These are phyloP conservation scores for Sussaba pulchella DNA, from an alignment of 2,888 invertebrate genomes.

Conservation along the genomic window DNA sequence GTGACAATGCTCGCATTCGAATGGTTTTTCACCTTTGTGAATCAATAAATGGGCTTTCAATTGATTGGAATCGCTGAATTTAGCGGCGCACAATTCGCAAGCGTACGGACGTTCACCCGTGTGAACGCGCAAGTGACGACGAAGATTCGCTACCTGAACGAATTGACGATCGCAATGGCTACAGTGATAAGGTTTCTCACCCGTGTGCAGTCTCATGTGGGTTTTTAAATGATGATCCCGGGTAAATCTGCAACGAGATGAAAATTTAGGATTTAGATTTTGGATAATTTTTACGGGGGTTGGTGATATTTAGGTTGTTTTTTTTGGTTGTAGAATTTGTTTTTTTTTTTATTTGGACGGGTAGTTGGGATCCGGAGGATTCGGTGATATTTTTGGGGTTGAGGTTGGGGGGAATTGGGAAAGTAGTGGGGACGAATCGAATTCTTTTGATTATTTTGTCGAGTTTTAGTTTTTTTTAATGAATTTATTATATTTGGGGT, in stretches of 20 bases:
- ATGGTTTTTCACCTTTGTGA: conserved; percentile 96
- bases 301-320: too few species aligned
- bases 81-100: conserved; percentile 93
- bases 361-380: too few species aligned
- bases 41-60: conserved; percentile 95
- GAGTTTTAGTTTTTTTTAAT: too few species aligned
- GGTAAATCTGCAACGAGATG: conserved; percentile 87
- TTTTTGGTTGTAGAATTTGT: background rate
- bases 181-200: conserved; percentile 97
- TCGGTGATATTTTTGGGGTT: too few species aligned
- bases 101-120: conserved; percentile 96
- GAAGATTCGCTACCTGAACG: conserved; percentile 96
- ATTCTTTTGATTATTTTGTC: too few species aligned
- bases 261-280: conserved; percentile 2
- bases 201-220: conserved; percentile 96
- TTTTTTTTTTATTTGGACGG: too few species aligned
- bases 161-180: conserved; percentile 96
- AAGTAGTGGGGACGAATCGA: too few species aligned
- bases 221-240: conserved; percentile 97
- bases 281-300: too few species aligned
- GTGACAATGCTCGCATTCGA: conserved; percentile 92
- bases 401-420: too few species aligned
- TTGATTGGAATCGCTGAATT: conserved; percentile 96
- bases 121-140: conserved; percentile 95
- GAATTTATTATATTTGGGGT: too few species aligned